These are phyloP conservation scores for Condylura cristata DNA, from an alignment of 2,113 vertebrate genomes.

Conservation along the genomic window DNA sequence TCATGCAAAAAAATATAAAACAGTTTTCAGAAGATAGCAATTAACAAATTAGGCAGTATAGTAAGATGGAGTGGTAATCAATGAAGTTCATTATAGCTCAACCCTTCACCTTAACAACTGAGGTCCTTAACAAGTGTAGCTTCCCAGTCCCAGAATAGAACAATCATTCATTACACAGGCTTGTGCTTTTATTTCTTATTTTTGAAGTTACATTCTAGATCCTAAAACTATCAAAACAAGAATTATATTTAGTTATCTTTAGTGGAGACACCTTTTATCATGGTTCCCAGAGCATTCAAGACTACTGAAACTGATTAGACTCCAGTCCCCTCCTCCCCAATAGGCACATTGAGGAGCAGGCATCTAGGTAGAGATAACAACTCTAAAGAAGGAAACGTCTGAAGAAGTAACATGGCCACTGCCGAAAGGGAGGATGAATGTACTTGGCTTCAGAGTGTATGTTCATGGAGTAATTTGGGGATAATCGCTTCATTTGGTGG, in stretches of 20 bases:
- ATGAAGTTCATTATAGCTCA: not conserved
- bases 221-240: not conserved
- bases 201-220: not conserved
- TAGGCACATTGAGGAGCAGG: not conserved
- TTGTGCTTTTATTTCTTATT: not conserved
- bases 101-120: not conserved
- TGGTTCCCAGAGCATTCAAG: not conserved
- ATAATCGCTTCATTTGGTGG: slow-evolving; percentile 30
- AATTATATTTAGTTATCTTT: not conserved
- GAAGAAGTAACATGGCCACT: not conserved
- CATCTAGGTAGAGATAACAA: not conserved
- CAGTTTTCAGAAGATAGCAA: not conserved
- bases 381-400: not conserved
- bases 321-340: not conserved
- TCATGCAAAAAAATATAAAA: not conserved
- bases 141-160: not conserved
- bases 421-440: not conserved
- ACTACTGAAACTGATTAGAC: not conserved
- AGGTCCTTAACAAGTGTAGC: not conserved
- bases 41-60: not conserved
- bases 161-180: not conserved
- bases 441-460: not conserved
- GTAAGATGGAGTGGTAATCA: not conserved
- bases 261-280: not conserved
- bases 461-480: slow-evolving; percentile 46